These are phyloP conservation scores for Lacerta agilis DNA, from an alignment of 2,797 vertebrate species.

Conservation along the genomic window DNA sequence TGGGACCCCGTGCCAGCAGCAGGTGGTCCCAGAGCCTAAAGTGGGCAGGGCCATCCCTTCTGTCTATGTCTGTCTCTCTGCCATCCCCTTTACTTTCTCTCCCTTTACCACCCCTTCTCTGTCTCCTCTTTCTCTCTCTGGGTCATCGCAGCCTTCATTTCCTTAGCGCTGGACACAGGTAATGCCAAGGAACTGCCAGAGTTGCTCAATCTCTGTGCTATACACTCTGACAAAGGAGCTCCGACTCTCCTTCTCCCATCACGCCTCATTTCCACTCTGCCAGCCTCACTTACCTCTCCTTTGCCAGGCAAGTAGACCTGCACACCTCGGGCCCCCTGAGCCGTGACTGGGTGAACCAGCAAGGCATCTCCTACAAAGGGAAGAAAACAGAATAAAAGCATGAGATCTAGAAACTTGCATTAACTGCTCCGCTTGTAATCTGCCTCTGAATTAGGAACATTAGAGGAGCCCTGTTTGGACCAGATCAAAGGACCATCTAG, in stretches of 20 bases:
- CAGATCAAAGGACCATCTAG: too few relatives aligned
- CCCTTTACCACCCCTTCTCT: too few relatives aligned
- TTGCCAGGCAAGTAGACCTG: constrained; percentile 90
- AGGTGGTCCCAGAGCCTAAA: too few relatives aligned
- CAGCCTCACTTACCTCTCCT: constrained; percentile 80
- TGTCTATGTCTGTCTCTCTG: too few relatives aligned
- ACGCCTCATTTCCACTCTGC: not conserved
- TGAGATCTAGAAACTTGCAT: not conserved
- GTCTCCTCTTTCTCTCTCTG: too few relatives aligned
- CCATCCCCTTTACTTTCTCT: too few relatives aligned
- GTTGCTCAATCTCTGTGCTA: not conserved
- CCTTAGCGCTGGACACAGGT: not conserved
- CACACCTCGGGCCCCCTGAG: constrained; percentile 85
- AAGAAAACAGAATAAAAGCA: not conserved
- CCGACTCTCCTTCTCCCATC: too few relatives aligned
- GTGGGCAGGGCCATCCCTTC: too few relatives aligned
- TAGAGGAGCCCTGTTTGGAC: too few relatives aligned
- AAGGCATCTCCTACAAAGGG: constrained; percentile 82
- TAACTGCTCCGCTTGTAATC: not conserved
- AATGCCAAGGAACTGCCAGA: not conserved
- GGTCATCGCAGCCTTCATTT: not conserved
- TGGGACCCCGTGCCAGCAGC: too few relatives aligned
- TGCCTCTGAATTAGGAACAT: not conserved
- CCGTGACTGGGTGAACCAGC: constrained; percentile 90
- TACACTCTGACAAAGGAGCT: too few relatives aligned